Percentiles rank a stretch among this genome's conserved stretches.
These are phyloP conservation scores for Rhineura floridana DNA, from an alignment of 2,113 vertebrate species.

Conservation along the genomic window DNA sequence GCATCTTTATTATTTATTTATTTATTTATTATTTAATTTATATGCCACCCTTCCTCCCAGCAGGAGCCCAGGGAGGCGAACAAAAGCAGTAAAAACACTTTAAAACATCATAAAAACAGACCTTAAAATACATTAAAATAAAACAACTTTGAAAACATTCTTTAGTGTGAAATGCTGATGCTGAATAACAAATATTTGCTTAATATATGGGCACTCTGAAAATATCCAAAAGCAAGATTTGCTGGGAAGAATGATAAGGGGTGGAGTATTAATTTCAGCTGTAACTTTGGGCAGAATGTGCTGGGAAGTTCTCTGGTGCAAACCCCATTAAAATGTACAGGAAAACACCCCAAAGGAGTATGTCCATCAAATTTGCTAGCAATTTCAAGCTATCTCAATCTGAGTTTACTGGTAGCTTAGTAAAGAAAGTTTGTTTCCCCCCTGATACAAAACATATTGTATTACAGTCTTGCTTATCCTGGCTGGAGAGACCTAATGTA, in stretches of 20 bases:
- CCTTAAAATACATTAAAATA: too few species aligned
- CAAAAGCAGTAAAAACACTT: too few species aligned
- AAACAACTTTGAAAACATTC: too few species aligned
- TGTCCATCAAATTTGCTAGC: conserved; percentile 12
- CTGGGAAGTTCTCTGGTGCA: neutral
- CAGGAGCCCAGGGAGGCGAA: too few species aligned
- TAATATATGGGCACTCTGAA: too few species aligned
- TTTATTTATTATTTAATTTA: too few species aligned
- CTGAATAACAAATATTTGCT: neutral
- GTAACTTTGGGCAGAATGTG: neutral
- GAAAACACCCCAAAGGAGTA: neutral
- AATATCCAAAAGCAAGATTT: neutral
- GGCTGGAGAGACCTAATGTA: conserved; percentile 74
- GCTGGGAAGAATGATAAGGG: neutral
- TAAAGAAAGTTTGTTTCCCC: neutral
- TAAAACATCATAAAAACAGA: too few species aligned
- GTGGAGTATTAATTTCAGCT: neutral
- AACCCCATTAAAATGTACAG: neutral
- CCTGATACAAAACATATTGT: conserved; percentile 61
- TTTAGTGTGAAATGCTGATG: neutral
- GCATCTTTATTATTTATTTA: too few species aligned
- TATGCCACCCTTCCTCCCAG: too few species aligned
- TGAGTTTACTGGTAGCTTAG: conserved; percentile 59
- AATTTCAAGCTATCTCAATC: conserved; percentile 56
- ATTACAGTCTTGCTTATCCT: conserved; percentile 66